Percentiles rank a stretch among this genome's conserved stretches.
These are phyloP conservation scores for Alouatta palliata DNA, from an alignment of 2,113 vertebrate species.

Conservation along the genomic window DNA sequence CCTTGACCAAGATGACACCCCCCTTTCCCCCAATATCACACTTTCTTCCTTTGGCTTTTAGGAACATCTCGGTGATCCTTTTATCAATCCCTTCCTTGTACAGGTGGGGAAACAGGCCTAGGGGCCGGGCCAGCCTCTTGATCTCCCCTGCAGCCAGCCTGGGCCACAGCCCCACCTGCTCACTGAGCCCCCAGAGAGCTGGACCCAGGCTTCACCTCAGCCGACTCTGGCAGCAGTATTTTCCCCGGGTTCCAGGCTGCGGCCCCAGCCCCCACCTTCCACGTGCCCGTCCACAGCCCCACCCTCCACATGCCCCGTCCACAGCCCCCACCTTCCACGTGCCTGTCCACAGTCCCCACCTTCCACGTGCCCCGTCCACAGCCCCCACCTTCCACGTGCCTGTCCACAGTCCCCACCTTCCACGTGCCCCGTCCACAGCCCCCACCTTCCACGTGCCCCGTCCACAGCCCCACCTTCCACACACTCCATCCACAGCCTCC, in stretches of 20 bases:
- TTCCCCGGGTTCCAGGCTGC: not conserved
- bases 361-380: too few relatives aligned
- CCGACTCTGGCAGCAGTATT: not conserved
- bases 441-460: rapidly evolving
- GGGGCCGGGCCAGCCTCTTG: not conserved
- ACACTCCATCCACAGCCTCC: rapidly evolving
- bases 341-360: too few relatives aligned
- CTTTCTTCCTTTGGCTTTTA: not conserved
- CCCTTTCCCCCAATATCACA: too few relatives aligned
- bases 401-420: too few relatives aligned
- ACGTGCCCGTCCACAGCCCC: rapidly evolving
- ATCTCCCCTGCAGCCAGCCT: rapidly evolving
- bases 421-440: rapidly evolving
- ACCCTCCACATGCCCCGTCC: not conserved
- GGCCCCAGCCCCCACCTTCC: rapidly evolving
- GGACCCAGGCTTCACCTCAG: not conserved
- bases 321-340: not conserved
- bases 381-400: too few relatives aligned
- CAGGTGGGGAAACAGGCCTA: not conserved
- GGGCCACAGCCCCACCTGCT: not conserved
- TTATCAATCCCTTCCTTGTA: not conserved
- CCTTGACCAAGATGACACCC: rapidly evolving
- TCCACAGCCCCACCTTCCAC: too few relatives aligned
- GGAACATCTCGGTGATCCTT: not conserved
- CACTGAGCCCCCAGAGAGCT: too few relatives aligned